Evolutionary conservation across 2,113 vertebrate genomes (phyloP).

Genomic region (Lepisosteus oculatus): DNA sequence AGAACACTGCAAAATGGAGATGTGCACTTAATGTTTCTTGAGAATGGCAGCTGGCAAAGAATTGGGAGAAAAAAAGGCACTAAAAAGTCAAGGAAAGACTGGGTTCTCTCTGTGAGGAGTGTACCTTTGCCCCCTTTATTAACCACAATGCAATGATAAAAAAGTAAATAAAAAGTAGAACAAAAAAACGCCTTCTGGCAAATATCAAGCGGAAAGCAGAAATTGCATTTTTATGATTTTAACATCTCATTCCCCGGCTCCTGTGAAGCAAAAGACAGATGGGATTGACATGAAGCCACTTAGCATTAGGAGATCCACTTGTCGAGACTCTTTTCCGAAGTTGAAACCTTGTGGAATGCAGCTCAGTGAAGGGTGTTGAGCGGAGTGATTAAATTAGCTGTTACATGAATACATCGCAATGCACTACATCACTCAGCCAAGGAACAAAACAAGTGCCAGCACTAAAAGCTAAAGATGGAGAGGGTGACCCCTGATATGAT

Average conservation of each 20-base stretch:
- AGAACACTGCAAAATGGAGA: too few species aligned
- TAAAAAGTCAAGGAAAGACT: too few species aligned
- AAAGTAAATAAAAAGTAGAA: constrained; percentile 10
- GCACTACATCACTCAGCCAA: constrained; percentile 73
- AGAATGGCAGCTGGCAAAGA: too few species aligned
- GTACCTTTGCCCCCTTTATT: background rate
- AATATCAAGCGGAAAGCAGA: background rate
- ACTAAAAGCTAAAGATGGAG: constrained; percentile 57
- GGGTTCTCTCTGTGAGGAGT: constrained; percentile 7
- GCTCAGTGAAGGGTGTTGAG: constrained; percentile 44
- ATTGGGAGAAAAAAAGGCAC: too few species aligned
- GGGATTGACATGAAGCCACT: constrained; percentile 14
- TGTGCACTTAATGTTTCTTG: too few species aligned
- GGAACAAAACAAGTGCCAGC: constrained; percentile 74
- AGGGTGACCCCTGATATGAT: constrained; percentile 79
- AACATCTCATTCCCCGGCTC: background rate
- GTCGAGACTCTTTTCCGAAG: constrained; percentile 34
- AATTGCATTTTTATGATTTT: background rate
- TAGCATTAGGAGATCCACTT: constrained; percentile 20
- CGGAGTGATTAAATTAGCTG: constrained; percentile 70
- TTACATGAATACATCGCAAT: constrained; percentile 81
- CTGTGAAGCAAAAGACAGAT: background rate
- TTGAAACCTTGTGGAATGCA: constrained; percentile 26
- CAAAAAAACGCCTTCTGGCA: background rate
- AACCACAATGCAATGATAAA: background rate